These are phyloP conservation scores for Ptyas mucosa DNA, from an alignment of 2,113 vertebrate genomes.

Conservation along the genomic window DNA sequence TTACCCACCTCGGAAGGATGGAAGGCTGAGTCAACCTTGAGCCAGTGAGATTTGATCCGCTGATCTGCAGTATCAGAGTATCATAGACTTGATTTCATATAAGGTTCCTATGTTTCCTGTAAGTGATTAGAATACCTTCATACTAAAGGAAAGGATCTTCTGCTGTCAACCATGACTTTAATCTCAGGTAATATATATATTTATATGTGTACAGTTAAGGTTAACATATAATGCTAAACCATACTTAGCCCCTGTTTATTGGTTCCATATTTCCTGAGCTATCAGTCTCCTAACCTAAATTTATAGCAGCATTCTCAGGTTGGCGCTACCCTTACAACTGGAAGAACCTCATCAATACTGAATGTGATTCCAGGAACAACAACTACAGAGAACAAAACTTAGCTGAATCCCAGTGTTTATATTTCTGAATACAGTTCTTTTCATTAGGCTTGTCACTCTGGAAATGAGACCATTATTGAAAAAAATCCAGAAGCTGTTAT, in stretches of 20 bases:
- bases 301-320: background rate
- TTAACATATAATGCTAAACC: background rate
- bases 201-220: background rate
- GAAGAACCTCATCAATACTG: background rate
- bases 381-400: constrained; percentile 19
- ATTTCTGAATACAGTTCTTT: background rate
- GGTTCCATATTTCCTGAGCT: background rate
- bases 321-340: background rate
- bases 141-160: background rate
- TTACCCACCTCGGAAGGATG: too few species aligned
- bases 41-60: too few species aligned
- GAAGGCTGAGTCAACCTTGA: too few species aligned
- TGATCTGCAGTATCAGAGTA: too few species aligned
- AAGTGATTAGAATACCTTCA: background rate
- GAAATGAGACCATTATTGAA: constrained; percentile 53
- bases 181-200: background rate
- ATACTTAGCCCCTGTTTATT: background rate
- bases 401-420: constrained; percentile 34
- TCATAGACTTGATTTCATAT: background rate
- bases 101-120: background rate
- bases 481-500: constrained; percentile 55
- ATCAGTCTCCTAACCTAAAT: background rate
- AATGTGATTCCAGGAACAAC: background rate
- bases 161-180: background rate
- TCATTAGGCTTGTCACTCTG: constrained; percentile 18